Evolutionary conservation across 2,113 vertebrate species (phyloP).

Genomic region (Chaenocephalus aceratus): DNA sequence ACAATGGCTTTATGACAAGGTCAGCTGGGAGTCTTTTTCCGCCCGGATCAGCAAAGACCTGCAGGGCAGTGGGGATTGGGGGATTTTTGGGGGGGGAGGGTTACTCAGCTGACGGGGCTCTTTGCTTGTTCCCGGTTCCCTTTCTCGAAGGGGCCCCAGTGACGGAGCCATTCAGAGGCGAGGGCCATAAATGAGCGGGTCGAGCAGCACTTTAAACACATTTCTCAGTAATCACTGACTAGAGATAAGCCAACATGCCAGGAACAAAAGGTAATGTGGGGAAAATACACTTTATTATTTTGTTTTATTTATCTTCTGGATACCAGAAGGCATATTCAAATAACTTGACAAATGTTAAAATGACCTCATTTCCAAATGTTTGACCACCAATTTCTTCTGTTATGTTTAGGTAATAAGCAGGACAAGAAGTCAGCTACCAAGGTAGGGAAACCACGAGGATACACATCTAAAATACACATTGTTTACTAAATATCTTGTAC

Average conservation of each 20-base stretch:
- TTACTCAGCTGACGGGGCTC: slow-evolving; percentile 84
- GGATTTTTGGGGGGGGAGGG: slow-evolving; percentile 29
- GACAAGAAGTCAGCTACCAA: slow-evolving; percentile 87
- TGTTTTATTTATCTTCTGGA: not conserved
- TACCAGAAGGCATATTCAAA: not conserved
- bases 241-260: slow-evolving; percentile 83
- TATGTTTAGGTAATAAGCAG: slow-evolving; percentile 84
- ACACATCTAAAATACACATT: not conserved
- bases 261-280: slow-evolving; percentile 82
- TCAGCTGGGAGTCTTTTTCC: slow-evolving; percentile 69
- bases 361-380: not conserved
- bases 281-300: not conserved
- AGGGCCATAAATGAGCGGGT: slow-evolving; percentile 82
- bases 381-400: slow-evolving; percentile 8
- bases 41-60: slow-evolving; percentile 84
- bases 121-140: slow-evolving; percentile 81
- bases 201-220: slow-evolving; percentile 62
- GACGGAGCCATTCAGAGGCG: slow-evolving; percentile 74
- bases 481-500: not conserved
- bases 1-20: slow-evolving; percentile 79
- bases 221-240: slow-evolving; percentile 71
- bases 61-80: slow-evolving; percentile 41
- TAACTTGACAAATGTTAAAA: not conserved
- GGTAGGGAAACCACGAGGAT: slow-evolving; percentile 67
- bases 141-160: slow-evolving; percentile 83